Evolutionary conservation across 2,113 vertebrate genomes (phyloP), one percentile per base, ranked within the genome.

Genomic region (Anseranas semipalmata): DNA sequence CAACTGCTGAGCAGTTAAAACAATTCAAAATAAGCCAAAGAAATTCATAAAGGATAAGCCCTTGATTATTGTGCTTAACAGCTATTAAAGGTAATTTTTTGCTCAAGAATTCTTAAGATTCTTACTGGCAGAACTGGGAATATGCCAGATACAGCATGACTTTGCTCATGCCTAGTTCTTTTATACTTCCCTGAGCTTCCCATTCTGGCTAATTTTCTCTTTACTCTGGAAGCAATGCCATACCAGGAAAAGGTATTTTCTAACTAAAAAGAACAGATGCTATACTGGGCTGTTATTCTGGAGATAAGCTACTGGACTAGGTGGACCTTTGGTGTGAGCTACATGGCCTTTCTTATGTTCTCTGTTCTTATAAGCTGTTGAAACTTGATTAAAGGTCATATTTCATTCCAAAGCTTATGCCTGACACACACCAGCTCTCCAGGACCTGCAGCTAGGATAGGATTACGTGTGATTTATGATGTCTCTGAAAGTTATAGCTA

Each of bases 331-430:
- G 55, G 59, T 87, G 46, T 74, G 46, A 87, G 33, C 56, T 78
- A 46, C 52, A 22, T n/a, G 56, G 37, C 35, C 70, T 85, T 74
- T 77, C 70, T 45, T 63, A 10, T 25, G 9, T 46, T 74, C 52
- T 75, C 12, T 81, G 48, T 62, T 86, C 46, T 84, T 45, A 53
- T 1, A 59, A 95, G 84, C 68, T 89, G 45, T 73, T 95, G 90
- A 76, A 92, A 85, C 85, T 87, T 92, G 56, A 87, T 90, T 95
- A 63, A 73, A 83, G 63, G 84, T 89, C 56, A 15, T 85, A 87
- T 96, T 97, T 96, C 67, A 95, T 87, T 94, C 90, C 87, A 95
- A 96, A 60, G 50, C 28, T 65, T 85, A 85, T 70, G 75, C 90
- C 77, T 96, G 82, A 90, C 37, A 89, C 50, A 35, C 41, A 27